A percentile compares a stretch with the other conserved stretches of the same genome.
Conservation (phyloP, 2,888 invertebrate genomes). For the Lumbricus terrestris region DNA sequence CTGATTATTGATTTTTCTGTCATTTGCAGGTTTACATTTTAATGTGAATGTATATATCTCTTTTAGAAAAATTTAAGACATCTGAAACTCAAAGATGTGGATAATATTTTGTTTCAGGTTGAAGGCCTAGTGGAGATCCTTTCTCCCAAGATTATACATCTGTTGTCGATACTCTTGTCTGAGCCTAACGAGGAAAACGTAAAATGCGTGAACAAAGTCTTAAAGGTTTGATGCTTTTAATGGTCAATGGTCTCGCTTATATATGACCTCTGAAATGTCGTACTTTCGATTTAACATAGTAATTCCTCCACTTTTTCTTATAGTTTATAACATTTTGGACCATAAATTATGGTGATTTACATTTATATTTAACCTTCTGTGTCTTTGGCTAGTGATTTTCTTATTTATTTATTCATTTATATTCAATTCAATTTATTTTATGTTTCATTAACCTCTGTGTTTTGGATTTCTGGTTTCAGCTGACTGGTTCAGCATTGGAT, state of each 20-base stretch:
- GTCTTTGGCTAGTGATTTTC: background rate
- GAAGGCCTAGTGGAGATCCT: background rate
- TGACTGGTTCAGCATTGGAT: background rate
- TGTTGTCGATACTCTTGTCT: background rate
- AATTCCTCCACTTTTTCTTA: background rate
- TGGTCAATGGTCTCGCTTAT: background rate
- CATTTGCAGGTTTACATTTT: no score
- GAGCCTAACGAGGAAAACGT: background rate
- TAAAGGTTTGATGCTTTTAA: background rate
- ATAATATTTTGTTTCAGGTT: conserved; percentile 10
- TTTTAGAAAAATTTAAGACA: background rate
- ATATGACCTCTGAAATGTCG: background rate
- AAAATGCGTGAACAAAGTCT: background rate
- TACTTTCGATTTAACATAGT: background rate
- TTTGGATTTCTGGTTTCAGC: background rate
- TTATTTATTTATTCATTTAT: background rate
- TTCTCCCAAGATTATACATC: background rate
- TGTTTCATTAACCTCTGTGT: background rate
- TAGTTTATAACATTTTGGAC: background rate
- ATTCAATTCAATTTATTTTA: background rate
- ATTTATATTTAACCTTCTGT: background rate
- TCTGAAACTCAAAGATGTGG: background rate
- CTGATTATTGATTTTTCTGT: no score
- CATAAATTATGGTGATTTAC: background rate
- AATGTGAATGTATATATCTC: no score